Conservation (phyloP, 2,113 vertebrate genomes). For the Calonectris borealis region DNA sequence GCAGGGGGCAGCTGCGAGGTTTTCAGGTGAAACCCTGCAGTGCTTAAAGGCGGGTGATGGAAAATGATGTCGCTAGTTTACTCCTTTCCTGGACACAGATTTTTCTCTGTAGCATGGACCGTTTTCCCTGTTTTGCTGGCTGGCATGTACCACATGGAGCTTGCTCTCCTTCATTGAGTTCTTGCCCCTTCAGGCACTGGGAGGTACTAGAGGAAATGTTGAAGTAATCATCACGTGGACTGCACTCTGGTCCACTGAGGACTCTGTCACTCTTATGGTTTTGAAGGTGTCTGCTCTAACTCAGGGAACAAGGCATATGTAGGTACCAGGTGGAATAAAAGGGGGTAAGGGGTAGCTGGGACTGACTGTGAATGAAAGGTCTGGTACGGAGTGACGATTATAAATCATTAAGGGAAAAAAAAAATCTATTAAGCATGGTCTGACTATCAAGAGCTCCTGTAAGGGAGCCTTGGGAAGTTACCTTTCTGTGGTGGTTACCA, state of each 20-base stretch:
- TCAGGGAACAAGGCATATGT: background rate
- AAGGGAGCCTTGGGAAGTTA: background rate
- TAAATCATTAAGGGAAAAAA: background rate
- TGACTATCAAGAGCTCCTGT: background rate
- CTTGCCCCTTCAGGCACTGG: background rate
- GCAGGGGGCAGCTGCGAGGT: rapidly evolving
- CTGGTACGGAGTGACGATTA: background rate
- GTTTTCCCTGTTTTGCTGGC: background rate
- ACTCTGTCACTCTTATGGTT: background rate
- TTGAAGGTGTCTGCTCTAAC: background rate
- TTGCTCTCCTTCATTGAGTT: background rate
- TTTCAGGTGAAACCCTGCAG: background rate
- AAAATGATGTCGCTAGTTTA: background rate
- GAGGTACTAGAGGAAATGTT: background rate
- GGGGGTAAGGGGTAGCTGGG: background rate
- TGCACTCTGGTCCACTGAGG: background rate
- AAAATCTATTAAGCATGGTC: background rate
- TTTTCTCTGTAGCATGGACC: background rate
- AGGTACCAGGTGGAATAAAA: background rate
- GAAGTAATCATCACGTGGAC: background rate
- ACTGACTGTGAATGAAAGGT: background rate
- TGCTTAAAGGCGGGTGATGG: background rate
- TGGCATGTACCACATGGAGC: background rate
- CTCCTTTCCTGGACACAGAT: background rate
- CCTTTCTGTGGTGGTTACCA: background rate